A percentile compares a stretch with the other conserved stretches of the same genome.
Evolutionary conservation across 2,888 invertebrate genomes (phyloP).

Genomic region (Caenorhabditis sinica): DNA sequence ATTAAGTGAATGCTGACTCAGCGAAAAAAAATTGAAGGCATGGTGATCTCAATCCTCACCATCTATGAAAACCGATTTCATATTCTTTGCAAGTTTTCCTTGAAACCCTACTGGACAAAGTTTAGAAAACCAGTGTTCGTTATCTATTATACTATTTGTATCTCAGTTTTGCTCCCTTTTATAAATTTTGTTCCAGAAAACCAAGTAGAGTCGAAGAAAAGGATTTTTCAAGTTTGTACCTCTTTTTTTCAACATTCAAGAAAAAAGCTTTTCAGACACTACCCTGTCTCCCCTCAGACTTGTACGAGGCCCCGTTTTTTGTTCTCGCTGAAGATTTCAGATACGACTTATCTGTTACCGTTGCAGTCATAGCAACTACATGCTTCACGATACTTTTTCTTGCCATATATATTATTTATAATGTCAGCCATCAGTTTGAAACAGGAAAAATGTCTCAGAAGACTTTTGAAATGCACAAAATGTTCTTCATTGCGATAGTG

Average conservation of each 20-base stretch:
- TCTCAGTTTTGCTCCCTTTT: not conserved
- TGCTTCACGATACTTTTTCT: not conserved
- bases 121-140: not conserved
- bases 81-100: not conserved
- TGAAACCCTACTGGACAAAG: not conserved
- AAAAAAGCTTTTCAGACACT: not conserved
- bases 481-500: conserved; percentile 6
- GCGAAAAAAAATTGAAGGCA: too few relatives aligned
- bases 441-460: too few relatives aligned
- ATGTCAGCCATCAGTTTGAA: not conserved
- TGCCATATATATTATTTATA: not conserved
- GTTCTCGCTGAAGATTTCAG: not conserved
- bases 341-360: not conserved
- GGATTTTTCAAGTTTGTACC: not conserved
- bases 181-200: not conserved
- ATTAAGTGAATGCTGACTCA: too few relatives aligned
- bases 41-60: not conserved
- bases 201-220: not conserved
- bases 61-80: conserved; percentile 3
- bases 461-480: not conserved
- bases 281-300: not conserved
- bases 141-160: not conserved
- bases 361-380: not conserved
- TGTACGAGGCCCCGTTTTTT: not conserved
- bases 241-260: too few relatives aligned